A percentile compares a stretch with the other conserved stretches of the same genome.
Evolutionary conservation across 2,797 vertebrate genomes (phyloP).

Genomic region (Sebastolobus altivelis): DNA sequence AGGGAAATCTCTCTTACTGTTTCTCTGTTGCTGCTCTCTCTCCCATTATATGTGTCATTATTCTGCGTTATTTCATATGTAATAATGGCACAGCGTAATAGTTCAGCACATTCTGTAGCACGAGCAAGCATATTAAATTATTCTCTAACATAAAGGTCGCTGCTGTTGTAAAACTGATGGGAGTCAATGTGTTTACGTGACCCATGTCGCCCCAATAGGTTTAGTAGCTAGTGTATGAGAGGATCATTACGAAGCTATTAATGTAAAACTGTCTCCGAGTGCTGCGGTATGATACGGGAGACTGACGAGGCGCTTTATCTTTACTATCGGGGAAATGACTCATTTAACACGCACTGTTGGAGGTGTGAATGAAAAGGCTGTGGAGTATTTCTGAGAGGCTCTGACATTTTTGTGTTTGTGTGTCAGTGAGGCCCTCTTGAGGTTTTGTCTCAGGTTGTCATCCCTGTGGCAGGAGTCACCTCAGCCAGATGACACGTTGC

Average conservation of each 20-base stretch:
- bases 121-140: slow-evolving; percentile 26
- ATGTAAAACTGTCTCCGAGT: slow-evolving; percentile 32
- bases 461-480: slow-evolving; percentile 33
- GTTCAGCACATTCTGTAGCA: background rate
- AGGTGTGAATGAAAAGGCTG: slow-evolving; percentile 52
- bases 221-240: slow-evolving; percentile 17
- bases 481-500: slow-evolving; percentile 38
- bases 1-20: slow-evolving; percentile 10
- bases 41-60: background rate
- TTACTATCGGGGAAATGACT: slow-evolving; percentile 43
- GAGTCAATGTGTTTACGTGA: slow-evolving; percentile 34
- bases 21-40: background rate
- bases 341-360: slow-evolving; percentile 37
- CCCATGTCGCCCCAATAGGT: slow-evolving; percentile 17
- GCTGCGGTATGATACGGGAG: slow-evolving; percentile 23
- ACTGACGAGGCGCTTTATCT: slow-evolving; percentile 57
- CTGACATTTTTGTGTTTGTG: slow-evolving; percentile 25
- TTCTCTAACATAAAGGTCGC: slow-evolving; percentile 46
- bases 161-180: slow-evolving; percentile 42
- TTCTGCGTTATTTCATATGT: slow-evolving; percentile 13
- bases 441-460: slow-evolving; percentile 34
- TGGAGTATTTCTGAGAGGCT: slow-evolving; percentile 35
- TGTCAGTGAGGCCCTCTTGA: slow-evolving; percentile 41
- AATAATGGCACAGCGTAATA: background rate
- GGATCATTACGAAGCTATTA: slow-evolving; percentile 47